A percentile compares a stretch with the other conserved stretches of the same genome.
phyloP scores from a whole-genome alignment of 2,113 vertebrate species.

The Pseudopodoces humilis region DNA sequence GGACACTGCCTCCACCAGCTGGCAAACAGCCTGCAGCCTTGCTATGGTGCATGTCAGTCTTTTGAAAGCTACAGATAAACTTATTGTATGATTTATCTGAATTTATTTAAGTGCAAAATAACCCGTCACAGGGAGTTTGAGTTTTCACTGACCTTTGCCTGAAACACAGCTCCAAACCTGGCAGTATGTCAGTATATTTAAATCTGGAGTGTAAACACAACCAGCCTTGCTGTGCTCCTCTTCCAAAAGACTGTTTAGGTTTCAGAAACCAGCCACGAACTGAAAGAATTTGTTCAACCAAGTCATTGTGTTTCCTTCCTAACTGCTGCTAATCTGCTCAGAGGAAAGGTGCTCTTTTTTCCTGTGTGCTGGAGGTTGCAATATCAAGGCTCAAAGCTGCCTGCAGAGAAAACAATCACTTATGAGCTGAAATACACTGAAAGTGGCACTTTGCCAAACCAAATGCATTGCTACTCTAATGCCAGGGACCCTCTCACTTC shows the following conservation, averaged over 20 bases:
- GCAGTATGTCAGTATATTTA: not conserved
- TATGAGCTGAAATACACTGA: not conserved
- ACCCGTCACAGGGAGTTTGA: not conserved
- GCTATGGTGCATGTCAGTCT: not conserved
- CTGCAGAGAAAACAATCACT: conserved; percentile 8
- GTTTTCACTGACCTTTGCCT: conserved; percentile 13
- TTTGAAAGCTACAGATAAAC: conserved; percentile 19
- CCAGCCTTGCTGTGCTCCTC: not conserved
- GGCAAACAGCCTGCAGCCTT: not conserved
- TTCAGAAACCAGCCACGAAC: not conserved
- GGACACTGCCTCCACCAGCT: not conserved
- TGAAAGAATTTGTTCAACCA: not conserved
- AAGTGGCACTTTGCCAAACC: not conserved
- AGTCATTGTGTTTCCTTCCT: not conserved
- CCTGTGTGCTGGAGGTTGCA: not conserved
- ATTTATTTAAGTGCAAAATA: conserved; percentile 27
- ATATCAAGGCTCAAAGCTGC: not conserved
- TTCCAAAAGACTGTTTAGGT: not conserved
- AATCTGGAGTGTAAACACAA: conserved; percentile 4
- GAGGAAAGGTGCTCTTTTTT: not conserved
- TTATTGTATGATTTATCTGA: not conserved
- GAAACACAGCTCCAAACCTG: not conserved
- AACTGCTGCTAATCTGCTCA: not conserved
- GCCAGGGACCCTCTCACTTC: not conserved
- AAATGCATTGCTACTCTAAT: not conserved